These are phyloP conservation scores for Spodoptera litura DNA, from an alignment of 1,140 invertebrate species.

Conservation along the genomic window DNA sequence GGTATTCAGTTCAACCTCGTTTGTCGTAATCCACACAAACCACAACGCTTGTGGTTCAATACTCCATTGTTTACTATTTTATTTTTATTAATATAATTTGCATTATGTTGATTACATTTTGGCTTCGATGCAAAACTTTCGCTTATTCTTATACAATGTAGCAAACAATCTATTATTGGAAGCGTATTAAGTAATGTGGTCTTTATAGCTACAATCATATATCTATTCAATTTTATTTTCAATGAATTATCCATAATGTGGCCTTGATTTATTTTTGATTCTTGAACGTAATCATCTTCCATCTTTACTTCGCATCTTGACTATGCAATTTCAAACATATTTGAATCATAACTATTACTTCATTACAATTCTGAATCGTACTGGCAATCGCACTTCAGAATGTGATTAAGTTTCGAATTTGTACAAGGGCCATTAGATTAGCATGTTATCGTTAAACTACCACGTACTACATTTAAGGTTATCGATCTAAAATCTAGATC, in stretches of 20 bases:
- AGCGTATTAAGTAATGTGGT: background rate
- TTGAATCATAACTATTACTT: no score
- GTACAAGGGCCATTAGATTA: no score
- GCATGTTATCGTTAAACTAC: no score
- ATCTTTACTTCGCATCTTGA: no score
- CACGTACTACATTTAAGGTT: background rate
- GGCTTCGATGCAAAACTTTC: slow-evolving; percentile 28
- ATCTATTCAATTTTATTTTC: background rate
- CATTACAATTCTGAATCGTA: no score
- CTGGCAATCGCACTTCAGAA: no score
- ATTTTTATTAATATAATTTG: background rate
- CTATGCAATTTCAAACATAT: no score
- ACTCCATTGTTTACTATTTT: slow-evolving; percentile 22
- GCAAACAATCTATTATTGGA: slow-evolving; percentile 9
- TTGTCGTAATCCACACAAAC: slow-evolving; percentile 6
- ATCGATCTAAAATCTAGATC: slow-evolving; percentile 1
- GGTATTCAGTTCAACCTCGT: slow-evolving; percentile 5
- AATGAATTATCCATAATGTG: background rate
- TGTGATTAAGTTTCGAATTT: no score
- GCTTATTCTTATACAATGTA: slow-evolving; percentile 13
- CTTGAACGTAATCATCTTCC: background rate
- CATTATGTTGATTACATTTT: slow-evolving; percentile 12
- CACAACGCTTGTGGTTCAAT: background rate
- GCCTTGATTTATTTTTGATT: background rate
- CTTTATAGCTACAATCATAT: background rate